A percentile compares a stretch with the other conserved stretches of the same genome.
phyloP scores from a whole-genome alignment of 2,113 vertebrate species.

The Zosterops japonicus region DNA sequence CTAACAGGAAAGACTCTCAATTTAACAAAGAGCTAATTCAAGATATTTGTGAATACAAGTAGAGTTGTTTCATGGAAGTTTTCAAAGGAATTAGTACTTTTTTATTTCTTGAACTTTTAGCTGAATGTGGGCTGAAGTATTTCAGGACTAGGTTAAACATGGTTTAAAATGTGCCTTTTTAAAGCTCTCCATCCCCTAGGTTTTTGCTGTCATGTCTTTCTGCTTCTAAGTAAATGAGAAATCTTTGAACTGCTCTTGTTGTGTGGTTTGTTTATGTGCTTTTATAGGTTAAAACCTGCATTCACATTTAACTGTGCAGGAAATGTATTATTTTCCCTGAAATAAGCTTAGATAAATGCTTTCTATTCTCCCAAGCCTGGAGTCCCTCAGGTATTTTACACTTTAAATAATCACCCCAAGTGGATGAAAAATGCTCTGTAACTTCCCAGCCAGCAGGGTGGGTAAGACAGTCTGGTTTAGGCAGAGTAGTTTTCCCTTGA shows the following conservation, averaged over 20 bases:
- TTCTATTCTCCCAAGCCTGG: not conserved
- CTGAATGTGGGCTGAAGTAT: not conserved
- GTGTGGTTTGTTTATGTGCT: not conserved
- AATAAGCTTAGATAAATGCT: not conserved
- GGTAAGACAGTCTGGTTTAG: not conserved
- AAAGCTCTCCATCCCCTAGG: not conserved
- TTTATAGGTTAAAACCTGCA: conserved; percentile 13
- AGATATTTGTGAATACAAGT: not conserved
- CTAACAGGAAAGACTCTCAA: not conserved
- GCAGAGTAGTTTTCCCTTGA: not conserved
- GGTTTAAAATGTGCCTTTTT: not conserved
- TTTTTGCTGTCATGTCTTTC: not conserved
- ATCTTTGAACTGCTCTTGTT: not conserved
- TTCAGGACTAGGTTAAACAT: not conserved
- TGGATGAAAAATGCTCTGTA: not conserved
- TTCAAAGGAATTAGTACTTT: not conserved
- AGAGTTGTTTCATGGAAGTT: not conserved
- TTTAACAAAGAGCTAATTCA: conserved; percentile 16
- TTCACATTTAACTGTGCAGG: not conserved
- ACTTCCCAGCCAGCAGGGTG: not conserved
- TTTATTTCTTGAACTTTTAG: not conserved
- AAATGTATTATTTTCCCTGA: conserved; percentile 4
- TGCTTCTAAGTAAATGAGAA: conserved; percentile 2
- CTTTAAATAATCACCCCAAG: not conserved
- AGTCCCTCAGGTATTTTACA: not conserved